A percentile compares a stretch with the other conserved stretches of the same genome.
Conservation (phyloP, 2,113 vertebrate species). For the Monarcha castaneiventris region DNA sequence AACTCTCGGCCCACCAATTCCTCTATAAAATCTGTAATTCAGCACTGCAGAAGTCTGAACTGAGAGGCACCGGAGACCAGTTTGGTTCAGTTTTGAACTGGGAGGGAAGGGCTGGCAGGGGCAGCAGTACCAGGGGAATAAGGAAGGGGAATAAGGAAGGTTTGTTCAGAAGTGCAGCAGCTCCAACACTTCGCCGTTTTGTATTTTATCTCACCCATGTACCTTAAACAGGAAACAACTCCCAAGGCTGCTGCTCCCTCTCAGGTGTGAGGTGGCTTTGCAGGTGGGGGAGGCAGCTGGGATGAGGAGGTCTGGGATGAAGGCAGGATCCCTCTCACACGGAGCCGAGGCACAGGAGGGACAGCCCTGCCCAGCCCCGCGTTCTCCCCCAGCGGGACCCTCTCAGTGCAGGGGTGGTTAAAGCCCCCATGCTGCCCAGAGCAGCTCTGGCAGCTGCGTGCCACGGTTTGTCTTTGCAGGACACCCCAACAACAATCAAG, state of each 20-base stretch:
- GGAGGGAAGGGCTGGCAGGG: not conserved
- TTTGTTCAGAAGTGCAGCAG: not conserved
- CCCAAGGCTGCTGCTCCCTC: not conserved
- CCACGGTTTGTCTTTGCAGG: rapidly evolving
- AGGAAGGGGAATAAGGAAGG: not conserved
- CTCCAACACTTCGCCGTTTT: not conserved
- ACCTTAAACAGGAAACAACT: not conserved
- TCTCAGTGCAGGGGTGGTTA: not conserved
- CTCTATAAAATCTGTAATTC: rapidly evolving
- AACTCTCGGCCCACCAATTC: not conserved
- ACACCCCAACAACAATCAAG: rapidly evolving
- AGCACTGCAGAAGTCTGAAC: not conserved
- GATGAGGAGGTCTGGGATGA: not conserved
- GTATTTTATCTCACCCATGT: rapidly evolving
- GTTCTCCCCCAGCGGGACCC: not conserved
- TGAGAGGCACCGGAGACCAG: not conserved
- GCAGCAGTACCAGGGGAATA: not conserved
- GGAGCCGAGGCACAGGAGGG: not conserved
- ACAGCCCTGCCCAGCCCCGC: not conserved
- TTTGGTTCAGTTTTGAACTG: not conserved
- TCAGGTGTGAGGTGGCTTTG: not conserved
- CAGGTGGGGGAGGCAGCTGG: not conserved
- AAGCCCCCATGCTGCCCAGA: rapidly evolving
- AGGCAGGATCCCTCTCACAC: not conserved
- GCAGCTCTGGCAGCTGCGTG: not conserved